Percentiles rank a stretch among this genome's conserved stretches.
Conservation (phyloP, 1,140 invertebrate species). For the Drosophila suzukii region DNA sequence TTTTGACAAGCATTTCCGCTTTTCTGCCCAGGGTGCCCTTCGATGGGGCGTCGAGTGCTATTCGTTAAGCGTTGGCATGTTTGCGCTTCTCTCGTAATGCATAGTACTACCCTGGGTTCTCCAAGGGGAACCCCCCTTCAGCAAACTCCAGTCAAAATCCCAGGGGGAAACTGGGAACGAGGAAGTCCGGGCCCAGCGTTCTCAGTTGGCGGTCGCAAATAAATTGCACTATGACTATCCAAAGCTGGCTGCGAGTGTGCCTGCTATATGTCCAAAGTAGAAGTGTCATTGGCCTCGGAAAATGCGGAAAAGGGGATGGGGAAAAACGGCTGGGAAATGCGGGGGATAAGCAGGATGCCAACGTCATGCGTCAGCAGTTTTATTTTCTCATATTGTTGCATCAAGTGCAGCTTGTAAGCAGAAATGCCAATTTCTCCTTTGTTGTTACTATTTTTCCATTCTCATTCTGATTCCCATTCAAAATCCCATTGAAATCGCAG, state of each 20-base stretch:
- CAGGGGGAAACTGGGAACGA: neutral
- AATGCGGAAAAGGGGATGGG: neutral
- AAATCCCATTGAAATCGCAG: slow-evolving; percentile 5
- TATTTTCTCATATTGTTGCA: slow-evolving; percentile 54
- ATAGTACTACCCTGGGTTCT: neutral
- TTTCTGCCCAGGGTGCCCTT: slow-evolving; percentile 15
- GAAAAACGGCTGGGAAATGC: neutral
- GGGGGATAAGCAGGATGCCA: slow-evolving; percentile 44
- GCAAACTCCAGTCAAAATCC: slow-evolving; percentile 20
- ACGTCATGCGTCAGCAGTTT: slow-evolving; percentile 67
- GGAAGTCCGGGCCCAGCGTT: slow-evolving; percentile 7
- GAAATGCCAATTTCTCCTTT: slow-evolving; percentile 45
- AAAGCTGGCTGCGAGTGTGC: slow-evolving; percentile 38
- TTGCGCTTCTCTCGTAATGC: slow-evolving; percentile 58
- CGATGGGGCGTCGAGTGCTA: slow-evolving; percentile 10
- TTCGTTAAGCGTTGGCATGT: slow-evolving; percentile 71
- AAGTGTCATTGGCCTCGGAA: slow-evolving; percentile 67
- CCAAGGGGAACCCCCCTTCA: neutral
- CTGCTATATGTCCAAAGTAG: slow-evolving; percentile 33
- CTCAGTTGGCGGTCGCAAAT: slow-evolving; percentile 57
- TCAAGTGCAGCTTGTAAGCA: slow-evolving; percentile 53
- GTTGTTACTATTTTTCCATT: slow-evolving; percentile 26
- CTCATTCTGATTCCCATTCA: slow-evolving; percentile 1
- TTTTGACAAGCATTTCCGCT: slow-evolving; percentile 16
- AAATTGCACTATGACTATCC: slow-evolving; percentile 60